These are phyloP conservation scores for Zygogramma bicolorata DNA, from an alignment of 2,888 invertebrate species.

Conservation along the genomic window DNA sequence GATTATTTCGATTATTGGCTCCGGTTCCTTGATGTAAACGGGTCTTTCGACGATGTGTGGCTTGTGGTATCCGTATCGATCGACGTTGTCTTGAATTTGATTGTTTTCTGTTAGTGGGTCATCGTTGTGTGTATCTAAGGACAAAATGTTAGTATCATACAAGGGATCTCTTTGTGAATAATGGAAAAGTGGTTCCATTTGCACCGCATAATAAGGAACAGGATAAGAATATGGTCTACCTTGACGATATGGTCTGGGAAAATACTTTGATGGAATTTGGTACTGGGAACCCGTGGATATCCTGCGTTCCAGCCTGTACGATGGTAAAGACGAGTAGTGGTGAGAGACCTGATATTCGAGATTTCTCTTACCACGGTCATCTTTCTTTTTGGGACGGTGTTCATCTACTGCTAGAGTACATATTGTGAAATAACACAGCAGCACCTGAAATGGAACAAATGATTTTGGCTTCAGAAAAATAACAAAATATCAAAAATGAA, in stretches of 20 bases:
- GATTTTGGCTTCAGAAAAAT: not conserved
- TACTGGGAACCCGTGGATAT: constrained; percentile 68
- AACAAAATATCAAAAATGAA: not conserved
- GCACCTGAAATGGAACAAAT: constrained; percentile 69
- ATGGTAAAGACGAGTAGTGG: constrained; percentile 70
- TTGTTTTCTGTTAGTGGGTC: constrained; percentile 64
- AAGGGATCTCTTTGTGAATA: constrained; percentile 85
- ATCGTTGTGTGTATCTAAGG: constrained; percentile 66
- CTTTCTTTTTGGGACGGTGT: constrained; percentile 60
- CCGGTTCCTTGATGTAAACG: constrained; percentile 78
- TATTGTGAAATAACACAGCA: constrained; percentile 70
- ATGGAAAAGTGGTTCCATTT: constrained; percentile 84
- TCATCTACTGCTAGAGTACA: constrained; percentile 68
- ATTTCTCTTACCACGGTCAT: constrained; percentile 71
- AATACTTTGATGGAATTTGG: constrained; percentile 58
- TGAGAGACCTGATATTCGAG: constrained; percentile 73
- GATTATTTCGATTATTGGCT: constrained; percentile 92
- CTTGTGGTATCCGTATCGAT: constrained; percentile 66
- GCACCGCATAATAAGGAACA: constrained; percentile 81
- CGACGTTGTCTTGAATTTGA: constrained; percentile 66
- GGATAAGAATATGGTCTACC: constrained; percentile 66
- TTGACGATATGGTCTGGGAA: constrained; percentile 61
- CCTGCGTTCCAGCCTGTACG: constrained; percentile 70
- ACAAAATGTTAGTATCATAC: constrained; percentile 71
- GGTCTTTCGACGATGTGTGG: constrained; percentile 63